Conservation (phyloP, 2,888 invertebrate genomes). For the Chorisops tibialis region DNA sequence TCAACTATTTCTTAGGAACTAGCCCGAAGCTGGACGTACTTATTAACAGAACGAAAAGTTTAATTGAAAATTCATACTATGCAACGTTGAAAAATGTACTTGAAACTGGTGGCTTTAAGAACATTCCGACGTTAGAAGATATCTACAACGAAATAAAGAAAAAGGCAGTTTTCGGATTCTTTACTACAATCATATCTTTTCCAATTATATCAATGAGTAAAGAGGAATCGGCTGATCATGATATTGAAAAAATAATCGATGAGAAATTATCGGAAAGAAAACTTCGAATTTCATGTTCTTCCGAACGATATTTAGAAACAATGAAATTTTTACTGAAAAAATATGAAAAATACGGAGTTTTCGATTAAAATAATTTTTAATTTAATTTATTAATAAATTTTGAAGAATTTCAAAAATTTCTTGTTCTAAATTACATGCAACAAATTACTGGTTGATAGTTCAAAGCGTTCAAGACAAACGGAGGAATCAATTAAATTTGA, state of each 20-base stretch:
- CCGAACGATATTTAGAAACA: background rate
- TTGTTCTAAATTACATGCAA: too few relatives aligned
- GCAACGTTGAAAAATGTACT: background rate
- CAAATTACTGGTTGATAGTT: too few relatives aligned
- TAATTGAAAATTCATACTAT: background rate
- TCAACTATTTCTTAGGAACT: background rate
- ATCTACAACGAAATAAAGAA: background rate
- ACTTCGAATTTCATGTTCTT: background rate
- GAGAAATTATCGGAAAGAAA: background rate
- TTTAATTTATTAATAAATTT: too few relatives aligned
- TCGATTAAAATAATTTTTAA: background rate
- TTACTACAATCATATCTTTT: background rate
- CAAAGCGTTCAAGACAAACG: too few relatives aligned
- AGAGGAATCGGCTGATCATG: background rate
- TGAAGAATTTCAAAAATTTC: too few relatives aligned
- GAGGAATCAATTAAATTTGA: too few relatives aligned
- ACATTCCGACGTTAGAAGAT: too few relatives aligned
- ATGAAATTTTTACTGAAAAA: background rate
- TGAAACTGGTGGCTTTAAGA: background rate
- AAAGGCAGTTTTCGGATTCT: background rate
- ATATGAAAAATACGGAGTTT: background rate
- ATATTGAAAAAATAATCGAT: slow-evolving; percentile 39
- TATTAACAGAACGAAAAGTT: background rate
- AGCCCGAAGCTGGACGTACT: background rate
- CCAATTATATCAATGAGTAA: background rate